Evolutionary conservation across 2,888 invertebrate genomes (phyloP), one percentile per base, ranked within the genome.

Genomic region (Coleophora deauratella): DNA sequence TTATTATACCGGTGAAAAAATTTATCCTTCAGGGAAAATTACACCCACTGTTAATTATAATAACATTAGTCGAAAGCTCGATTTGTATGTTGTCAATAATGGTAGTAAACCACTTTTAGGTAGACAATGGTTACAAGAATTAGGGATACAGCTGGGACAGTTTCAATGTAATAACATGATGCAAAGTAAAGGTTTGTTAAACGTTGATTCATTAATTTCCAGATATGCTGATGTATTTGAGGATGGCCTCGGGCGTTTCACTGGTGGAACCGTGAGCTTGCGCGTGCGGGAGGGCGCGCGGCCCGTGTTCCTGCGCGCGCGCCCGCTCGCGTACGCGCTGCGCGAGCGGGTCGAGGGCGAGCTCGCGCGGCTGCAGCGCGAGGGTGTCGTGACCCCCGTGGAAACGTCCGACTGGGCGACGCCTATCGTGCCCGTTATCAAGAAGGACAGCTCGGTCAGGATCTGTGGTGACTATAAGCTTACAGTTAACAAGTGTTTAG

Each of bases 311-410:
- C 3, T 21, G 6, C 6, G 21, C 21, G 38, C 44, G 42, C 35
- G 44, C 42, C 38, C 42, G 10, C 38, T 32, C 11, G 37, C 44
- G 37, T 35, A 40, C 43, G 38, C 32, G 21, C 33, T 38, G 35
- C 32, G 35, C 28, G 15, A 27, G 21, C 37, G 15, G 10, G 12
- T 37, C 33, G 38, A 14, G 11, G 11, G 10, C n/a, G 34, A 21
- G 36, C 14, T 12, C 31, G 12, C 35, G 35, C 28, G 41, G 41
- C 34, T 28, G 6, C 21, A 21, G 21, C 21, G 21, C 21, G 3
- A 6, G 21, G 3, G 6, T 21, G 6, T 4, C 6, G 3, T 21
- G 3, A 21, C 44, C 95, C n/a, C 10, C 38, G 42, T 35, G 40
- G 42, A 40, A 42, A 40, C n/a, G 32, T 42, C 9, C 42, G 42